Conservation (phyloP, 1,140 invertebrate species). For the Panulirus ornatus region DNA sequence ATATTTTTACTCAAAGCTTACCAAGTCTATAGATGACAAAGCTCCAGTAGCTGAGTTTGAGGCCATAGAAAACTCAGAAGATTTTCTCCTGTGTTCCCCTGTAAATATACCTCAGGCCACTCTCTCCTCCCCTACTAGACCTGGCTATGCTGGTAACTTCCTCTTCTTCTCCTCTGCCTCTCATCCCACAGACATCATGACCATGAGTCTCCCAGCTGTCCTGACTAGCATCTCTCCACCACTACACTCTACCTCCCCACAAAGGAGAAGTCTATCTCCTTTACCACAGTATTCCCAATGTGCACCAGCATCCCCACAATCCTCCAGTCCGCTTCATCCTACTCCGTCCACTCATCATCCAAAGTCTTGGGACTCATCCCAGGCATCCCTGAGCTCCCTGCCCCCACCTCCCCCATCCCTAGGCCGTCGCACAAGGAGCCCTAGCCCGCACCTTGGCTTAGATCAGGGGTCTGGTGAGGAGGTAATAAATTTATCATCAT, state of each 20-base stretch:
- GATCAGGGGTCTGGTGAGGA: slow-evolving; percentile 55
- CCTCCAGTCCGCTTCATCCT: slow-evolving; percentile 18
- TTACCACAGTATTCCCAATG: background rate
- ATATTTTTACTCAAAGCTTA: slow-evolving; percentile 73
- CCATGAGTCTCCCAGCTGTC: slow-evolving; percentile 70
- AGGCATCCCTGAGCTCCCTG: slow-evolving; percentile 34
- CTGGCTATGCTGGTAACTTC: slow-evolving; percentile 61
- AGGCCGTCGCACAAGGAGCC: slow-evolving; percentile 54
- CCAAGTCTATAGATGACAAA: slow-evolving; percentile 53
- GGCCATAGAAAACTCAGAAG: slow-evolving; percentile 57
- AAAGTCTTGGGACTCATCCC: background rate
- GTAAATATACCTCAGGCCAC: slow-evolving; percentile 20
- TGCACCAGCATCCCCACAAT: background rate
- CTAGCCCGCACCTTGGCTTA: slow-evolving; percentile 52
- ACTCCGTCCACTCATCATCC: background rate
- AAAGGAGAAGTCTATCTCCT: slow-evolving; percentile 39
- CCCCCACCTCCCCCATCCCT: slow-evolving; percentile 58
- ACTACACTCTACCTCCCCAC: slow-evolving; percentile 21
- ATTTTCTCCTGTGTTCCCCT: slow-evolving; percentile 12
- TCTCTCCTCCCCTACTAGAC: slow-evolving; percentile 34
- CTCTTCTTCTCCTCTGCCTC: slow-evolving; percentile 62
- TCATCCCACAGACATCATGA: slow-evolving; percentile 69
- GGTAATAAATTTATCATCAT: slow-evolving; percentile 53
- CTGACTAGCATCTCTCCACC: slow-evolving; percentile 52
- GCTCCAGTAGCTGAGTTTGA: slow-evolving; percentile 53